phyloP scores from a whole-genome alignment of 1,140 invertebrate species.

The Eufriesea mexicana region DNA sequence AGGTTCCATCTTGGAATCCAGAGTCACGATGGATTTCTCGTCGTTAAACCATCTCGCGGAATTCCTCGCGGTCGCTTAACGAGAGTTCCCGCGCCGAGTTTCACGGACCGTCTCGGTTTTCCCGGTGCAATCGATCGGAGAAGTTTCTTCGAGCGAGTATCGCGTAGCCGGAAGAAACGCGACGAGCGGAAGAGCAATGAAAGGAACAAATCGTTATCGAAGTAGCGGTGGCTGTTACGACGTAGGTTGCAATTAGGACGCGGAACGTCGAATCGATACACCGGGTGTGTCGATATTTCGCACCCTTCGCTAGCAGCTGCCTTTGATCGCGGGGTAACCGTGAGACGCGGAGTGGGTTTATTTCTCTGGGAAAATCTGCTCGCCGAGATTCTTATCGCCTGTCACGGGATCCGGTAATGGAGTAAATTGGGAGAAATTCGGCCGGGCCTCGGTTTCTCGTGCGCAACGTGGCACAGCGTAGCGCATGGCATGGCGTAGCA shows the following conservation, averaged over 20 bases:
- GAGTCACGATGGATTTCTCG: not conserved
- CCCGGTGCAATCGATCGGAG: not conserved
- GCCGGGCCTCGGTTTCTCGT: not conserved
- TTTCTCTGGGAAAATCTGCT: not conserved
- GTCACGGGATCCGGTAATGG: slow-evolving; percentile 39
- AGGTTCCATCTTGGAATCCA: too few relatives aligned
- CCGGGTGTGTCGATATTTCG: not conserved
- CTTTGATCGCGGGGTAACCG: not conserved
- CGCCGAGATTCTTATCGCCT: not conserved
- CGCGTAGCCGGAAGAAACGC: not conserved
- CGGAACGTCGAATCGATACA: not conserved
- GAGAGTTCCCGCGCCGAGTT: not conserved
- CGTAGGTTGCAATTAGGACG: slow-evolving; percentile 6
- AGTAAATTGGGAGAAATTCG: slow-evolving; percentile 12
- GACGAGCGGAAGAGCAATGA: not conserved
- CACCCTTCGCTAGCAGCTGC: slow-evolving; percentile 2
- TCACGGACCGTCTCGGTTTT: not conserved
- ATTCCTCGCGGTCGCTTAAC: not conserved
- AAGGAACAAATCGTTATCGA: not conserved
- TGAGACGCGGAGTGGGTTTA: not conserved
- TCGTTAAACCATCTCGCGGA: not conserved
- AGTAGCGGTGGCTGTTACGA: not conserved
- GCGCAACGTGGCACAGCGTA: too few relatives aligned
- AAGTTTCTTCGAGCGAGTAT: not conserved
- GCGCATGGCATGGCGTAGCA: too few relatives aligned